Percentiles rank a stretch among this genome's conserved stretches.
Conservation (phyloP, 2,888 invertebrate genomes). For the Phaedon cochleariae region DNA sequence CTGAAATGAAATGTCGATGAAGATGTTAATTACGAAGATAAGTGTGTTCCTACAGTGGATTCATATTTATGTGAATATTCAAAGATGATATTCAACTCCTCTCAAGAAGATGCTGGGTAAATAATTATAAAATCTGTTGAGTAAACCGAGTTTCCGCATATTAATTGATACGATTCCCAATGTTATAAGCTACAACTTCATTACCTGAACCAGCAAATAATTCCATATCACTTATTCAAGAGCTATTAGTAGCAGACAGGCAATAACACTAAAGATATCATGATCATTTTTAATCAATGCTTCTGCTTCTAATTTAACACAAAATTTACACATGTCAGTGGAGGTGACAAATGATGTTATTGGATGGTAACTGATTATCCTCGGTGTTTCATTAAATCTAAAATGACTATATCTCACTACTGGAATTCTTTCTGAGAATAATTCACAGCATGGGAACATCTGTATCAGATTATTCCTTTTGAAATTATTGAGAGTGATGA, state of each 20-base stretch:
- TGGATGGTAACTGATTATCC: not conserved
- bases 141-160: not conserved
- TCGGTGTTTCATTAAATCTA: not conserved
- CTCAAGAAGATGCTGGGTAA: too few species aligned
- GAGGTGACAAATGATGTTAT: not conserved
- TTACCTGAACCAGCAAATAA: constrained; percentile 9
- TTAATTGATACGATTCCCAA: constrained; percentile 19
- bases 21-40: too few species aligned
- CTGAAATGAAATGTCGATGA: too few species aligned
- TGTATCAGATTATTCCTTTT: too few species aligned
- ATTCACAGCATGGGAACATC: too few species aligned
- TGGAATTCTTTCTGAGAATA: too few species aligned
- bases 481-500: not conserved
- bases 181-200: constrained; percentile 6
- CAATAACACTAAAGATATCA: constrained; percentile 13
- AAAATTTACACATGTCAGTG: constrained; percentile 1
- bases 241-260: constrained; percentile 8
- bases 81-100: not conserved
- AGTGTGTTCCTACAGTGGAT: too few species aligned
- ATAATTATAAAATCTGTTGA: not conserved
- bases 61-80: not conserved
- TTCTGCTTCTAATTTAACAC: not conserved
- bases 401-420: too few species aligned
- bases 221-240: constrained; percentile 2
- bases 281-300: not conserved